Conservation (phyloP, 2,888 invertebrate species). For the Norana najaformis region DNA sequence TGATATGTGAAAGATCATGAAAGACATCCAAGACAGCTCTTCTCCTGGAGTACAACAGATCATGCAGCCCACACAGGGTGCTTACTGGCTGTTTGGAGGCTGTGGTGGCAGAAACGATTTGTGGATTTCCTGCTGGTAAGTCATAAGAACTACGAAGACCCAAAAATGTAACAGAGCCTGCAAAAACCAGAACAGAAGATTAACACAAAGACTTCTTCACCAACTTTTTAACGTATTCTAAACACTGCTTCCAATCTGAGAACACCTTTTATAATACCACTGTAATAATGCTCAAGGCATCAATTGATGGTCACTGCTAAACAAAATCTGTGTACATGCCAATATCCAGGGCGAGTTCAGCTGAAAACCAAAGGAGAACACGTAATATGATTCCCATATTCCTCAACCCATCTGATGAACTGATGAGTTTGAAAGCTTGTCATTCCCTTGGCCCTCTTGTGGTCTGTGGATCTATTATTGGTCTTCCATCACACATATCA, state of each 20-base stretch:
- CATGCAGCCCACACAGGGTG: background rate
- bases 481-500: too few species aligned
- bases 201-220: background rate
- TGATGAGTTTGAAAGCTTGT: too few species aligned
- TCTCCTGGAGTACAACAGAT: background rate
- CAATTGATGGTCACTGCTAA: background rate
- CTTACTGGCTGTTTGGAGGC: background rate
- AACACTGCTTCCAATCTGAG: too few species aligned
- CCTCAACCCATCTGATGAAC: too few species aligned
- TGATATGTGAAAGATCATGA: conserved; percentile 10
- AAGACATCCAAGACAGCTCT: background rate
- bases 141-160: conserved; percentile 79
- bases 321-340: background rate
- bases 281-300: too few species aligned
- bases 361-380: too few species aligned
- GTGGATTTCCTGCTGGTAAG: conserved; percentile 71
- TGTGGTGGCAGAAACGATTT: conserved; percentile 45
- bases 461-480: too few species aligned
- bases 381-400: too few species aligned
- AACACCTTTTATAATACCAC: too few species aligned
- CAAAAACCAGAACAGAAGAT: conserved; percentile 36
- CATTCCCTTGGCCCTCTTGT: too few species aligned
- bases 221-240: too few species aligned
- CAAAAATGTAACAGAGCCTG: conserved; percentile 79
- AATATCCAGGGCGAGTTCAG: background rate